phyloP scores from a whole-genome alignment of 2,888 invertebrate genomes.

The Spodoptera exigua region DNA sequence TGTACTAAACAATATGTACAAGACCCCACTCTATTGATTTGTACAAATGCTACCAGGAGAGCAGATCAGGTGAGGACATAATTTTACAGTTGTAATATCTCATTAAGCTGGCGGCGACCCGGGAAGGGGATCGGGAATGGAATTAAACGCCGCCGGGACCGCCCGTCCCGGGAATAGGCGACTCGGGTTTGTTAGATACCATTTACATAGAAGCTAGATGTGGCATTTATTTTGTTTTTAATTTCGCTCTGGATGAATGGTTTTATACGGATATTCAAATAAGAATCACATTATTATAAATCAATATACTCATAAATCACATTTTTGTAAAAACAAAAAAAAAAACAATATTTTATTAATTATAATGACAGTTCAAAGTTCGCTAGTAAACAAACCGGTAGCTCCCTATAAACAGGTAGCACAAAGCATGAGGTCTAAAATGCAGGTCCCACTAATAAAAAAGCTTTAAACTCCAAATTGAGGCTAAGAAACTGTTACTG shows the following conservation, averaged over 20 bases:
- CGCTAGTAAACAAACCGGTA: neutral
- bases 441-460: constrained; percentile 30
- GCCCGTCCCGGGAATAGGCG: constrained; percentile 49
- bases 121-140: constrained; percentile 64
- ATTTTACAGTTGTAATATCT: constrained; percentile 57
- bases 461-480: constrained; percentile 26
- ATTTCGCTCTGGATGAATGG: neutral
- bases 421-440: constrained; percentile 14
- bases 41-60: constrained; percentile 34
- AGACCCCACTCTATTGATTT: constrained; percentile 47
- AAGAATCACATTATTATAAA: no score
- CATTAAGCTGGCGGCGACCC: constrained; percentile 59
- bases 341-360: no score
- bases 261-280: no score
- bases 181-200: constrained; percentile 27
- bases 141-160: constrained; percentile 66
- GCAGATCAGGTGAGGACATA: constrained; percentile 53
- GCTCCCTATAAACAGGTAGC: neutral
- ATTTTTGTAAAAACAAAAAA: no score
- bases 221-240: constrained; percentile 12
- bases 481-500: constrained; percentile 35
- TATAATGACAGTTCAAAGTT: neutral
- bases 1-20: constrained; percentile 11
- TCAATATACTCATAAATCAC: no score
- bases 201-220: constrained; percentile 36